Evolutionary conservation across 2,797 vertebrate genomes (phyloP).

Genomic region (Graptemys geographica): DNA sequence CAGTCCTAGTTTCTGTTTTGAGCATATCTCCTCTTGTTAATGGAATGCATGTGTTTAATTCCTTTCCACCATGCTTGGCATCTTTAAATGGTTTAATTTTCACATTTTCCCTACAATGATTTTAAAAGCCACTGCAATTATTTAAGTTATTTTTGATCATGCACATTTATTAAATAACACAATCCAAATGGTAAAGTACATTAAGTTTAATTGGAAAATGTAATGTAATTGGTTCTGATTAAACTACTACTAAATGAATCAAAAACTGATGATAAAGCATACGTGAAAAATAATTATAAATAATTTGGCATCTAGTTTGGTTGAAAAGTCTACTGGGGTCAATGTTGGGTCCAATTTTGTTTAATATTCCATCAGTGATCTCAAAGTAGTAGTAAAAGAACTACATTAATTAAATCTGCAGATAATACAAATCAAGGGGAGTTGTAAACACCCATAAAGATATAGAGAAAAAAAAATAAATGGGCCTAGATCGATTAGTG

Average conservation of each 20-base stretch:
- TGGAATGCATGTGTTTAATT: not conserved
- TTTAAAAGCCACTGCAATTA: not conserved
- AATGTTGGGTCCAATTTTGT: not conserved
- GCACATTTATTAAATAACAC: slow-evolving; percentile 9
- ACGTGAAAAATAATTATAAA: not conserved
- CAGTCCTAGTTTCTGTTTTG: not conserved
- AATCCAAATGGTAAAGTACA: not conserved
- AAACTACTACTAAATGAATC: not conserved
- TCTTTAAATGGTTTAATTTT: slow-evolving; percentile 2
- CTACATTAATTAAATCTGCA: slow-evolving; percentile 57
- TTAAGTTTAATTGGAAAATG: slow-evolving; percentile 5
- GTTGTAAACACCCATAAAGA: not conserved
- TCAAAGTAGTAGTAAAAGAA: not conserved
- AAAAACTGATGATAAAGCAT: not conserved
- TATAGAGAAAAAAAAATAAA: slow-evolving; percentile 9
- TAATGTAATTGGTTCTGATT: not conserved
- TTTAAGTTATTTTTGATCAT: not conserved
- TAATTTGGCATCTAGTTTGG: not conserved
- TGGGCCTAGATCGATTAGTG: not conserved
- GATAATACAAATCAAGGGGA: slow-evolving; percentile 40
- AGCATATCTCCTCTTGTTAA: not conserved
- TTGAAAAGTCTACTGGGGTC: not conserved
- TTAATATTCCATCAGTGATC: slow-evolving; percentile 21
- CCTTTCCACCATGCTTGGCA: not conserved
- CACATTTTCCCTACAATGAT: not conserved